Percentiles rank a stretch among this genome's conserved stretches.
Conservation (phyloP, 2,888 invertebrate genomes). For the Leptopilina myrica region DNA sequence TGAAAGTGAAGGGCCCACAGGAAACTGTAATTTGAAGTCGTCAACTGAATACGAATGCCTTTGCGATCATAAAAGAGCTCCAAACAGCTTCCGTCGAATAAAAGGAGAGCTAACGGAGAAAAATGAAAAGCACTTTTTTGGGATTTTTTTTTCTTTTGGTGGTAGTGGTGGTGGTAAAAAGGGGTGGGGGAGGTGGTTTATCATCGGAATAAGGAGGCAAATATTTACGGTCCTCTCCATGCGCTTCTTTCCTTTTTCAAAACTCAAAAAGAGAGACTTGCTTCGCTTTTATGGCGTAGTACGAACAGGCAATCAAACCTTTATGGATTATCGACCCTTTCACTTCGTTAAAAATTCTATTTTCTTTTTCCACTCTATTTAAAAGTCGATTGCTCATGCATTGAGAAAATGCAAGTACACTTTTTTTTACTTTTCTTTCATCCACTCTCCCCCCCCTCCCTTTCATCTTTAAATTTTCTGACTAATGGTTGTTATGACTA, state of each 20-base stretch:
- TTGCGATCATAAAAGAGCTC: conserved; percentile 58
- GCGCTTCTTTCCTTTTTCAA: conserved; percentile 12
- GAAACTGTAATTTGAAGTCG: conserved; percentile 60
- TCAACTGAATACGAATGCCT: conserved; percentile 66
- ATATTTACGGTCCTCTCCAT: conserved; percentile 38
- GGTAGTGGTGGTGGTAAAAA: too few species aligned
- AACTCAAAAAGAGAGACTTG: conserved; percentile 30
- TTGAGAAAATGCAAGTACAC: conserved; percentile 1
- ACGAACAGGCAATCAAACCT: conserved; percentile 39
- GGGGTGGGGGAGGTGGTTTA: background rate
- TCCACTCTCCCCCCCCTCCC: background rate
- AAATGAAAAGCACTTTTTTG: conserved; percentile 28
- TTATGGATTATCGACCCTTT: conserved; percentile 38
- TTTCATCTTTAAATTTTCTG: background rate
- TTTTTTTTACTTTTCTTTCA: background rate
- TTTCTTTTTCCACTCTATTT: conserved; percentile 17
- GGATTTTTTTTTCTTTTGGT: too few species aligned
- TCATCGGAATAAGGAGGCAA: conserved; percentile 41
- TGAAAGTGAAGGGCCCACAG: conserved; percentile 22
- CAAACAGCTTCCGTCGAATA: conserved; percentile 29
- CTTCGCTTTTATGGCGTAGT: conserved; percentile 30
- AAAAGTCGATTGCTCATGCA: conserved; percentile 9
- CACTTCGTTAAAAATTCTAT: conserved; percentile 28
- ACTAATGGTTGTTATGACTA: too few species aligned
- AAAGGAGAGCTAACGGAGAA: conserved; percentile 17